Evolutionary conservation across 2,888 invertebrate genomes (phyloP).

Genomic region (Hypolimnas misippus): DNA sequence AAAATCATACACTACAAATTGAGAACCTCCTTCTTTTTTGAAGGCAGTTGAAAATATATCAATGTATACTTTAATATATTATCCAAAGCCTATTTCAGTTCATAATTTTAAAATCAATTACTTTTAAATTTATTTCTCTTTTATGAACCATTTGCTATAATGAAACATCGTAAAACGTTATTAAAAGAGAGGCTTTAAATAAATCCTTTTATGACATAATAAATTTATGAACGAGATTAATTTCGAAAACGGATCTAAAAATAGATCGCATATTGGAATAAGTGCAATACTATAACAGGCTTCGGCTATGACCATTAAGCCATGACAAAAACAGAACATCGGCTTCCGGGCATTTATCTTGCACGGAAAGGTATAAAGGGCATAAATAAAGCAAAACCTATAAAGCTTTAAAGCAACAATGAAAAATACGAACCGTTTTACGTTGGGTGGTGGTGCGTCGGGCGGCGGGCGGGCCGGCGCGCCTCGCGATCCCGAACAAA

Average conservation of each 20-base stretch:
- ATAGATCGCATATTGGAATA: slow-evolving; percentile 14
- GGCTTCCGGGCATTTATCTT: slow-evolving; percentile 74
- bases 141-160: background rate
- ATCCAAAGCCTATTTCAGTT: background rate
- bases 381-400: slow-evolving; percentile 83
- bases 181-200: background rate
- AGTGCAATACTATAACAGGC: slow-evolving; percentile 3
- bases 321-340: slow-evolving; percentile 72
- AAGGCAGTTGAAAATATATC: too few species aligned
- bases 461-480: slow-evolving; percentile 51
- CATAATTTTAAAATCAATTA: background rate
- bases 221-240: slow-evolving; percentile 20
- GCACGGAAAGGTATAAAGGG: slow-evolving; percentile 76
- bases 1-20: too few species aligned
- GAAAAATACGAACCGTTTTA: slow-evolving; percentile 84
- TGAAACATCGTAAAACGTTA: slow-evolving; percentile 12
- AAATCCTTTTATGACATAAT: slow-evolving; percentile 15
- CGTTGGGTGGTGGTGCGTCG: slow-evolving; percentile 58
- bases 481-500: slow-evolving; percentile 69
- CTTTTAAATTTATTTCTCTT: background rate
- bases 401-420: slow-evolving; percentile 83
- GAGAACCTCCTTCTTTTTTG: too few species aligned
- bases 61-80: too few species aligned
- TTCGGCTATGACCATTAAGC: slow-evolving; percentile 55
- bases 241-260: slow-evolving; percentile 9